These are phyloP conservation scores for Coremacera marginata DNA, from an alignment of 2,888 invertebrate genomes.

Conservation along the genomic window DNA sequence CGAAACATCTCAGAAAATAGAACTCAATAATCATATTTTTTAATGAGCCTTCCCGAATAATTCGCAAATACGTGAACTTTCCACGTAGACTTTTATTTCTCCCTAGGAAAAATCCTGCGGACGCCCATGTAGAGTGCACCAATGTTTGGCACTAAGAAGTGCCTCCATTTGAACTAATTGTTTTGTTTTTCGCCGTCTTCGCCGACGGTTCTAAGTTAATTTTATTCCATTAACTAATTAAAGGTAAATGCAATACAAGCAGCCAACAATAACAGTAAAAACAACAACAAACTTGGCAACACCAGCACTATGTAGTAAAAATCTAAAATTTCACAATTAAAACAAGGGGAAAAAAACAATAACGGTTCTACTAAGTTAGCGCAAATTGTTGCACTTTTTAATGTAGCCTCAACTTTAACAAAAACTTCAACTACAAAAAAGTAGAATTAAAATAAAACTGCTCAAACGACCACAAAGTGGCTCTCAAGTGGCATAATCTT, in stretches of 20 bases:
- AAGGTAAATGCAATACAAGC: slow-evolving; percentile 20
- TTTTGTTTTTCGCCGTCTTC: background rate
- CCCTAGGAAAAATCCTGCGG: too few species aligned
- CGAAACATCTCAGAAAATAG: too few species aligned
- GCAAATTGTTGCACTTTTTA: background rate
- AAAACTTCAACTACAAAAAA: background rate
- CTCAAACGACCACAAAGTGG: background rate
- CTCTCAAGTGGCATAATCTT: too few species aligned
- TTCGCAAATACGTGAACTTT: too few species aligned
- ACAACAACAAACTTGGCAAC: slow-evolving; percentile 7
- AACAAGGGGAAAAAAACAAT: background rate
- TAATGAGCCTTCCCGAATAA: too few species aligned
- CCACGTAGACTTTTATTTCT: too few species aligned
- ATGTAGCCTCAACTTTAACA: background rate
- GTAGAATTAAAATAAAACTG: too few species aligned
- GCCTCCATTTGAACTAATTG: slow-evolving; percentile 29
- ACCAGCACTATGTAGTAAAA: too few species aligned
- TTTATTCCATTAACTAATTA: slow-evolving; percentile 38
- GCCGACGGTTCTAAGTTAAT: background rate
- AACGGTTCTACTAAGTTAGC: background rate
- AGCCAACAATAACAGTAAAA: background rate
- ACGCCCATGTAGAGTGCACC: background rate
- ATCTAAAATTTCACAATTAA: background rate
- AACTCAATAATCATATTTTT: too few species aligned
- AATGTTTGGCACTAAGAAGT: slow-evolving; percentile 9